Base-by-base conservation (phyloP, 2,888 invertebrate species). In the Sycophila texana region DNA sequence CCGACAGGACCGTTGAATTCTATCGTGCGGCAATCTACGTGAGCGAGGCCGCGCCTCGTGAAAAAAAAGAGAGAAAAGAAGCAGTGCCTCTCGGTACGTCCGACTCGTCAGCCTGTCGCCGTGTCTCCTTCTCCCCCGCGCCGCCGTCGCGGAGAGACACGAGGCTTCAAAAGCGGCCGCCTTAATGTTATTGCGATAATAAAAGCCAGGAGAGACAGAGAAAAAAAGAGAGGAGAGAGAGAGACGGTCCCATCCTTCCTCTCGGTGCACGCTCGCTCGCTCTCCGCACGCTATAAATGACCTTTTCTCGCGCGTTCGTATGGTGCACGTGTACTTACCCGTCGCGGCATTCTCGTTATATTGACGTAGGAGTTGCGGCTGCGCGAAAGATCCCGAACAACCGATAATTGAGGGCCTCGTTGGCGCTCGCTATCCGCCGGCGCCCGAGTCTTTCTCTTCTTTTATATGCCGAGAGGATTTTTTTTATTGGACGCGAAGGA, bases 111-210 rank as follows among this genome's bases (percentile, higher is more conserved):
- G 4, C 39, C 39, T 39, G 71, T 57, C 71, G 49, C 55, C 63
- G 65, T 39, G 74, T 74, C 74, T 66, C 75, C n/a, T 49, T 49
- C 57, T 74, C 76, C 49, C 74, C 66, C 76, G 77, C 58, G 71
- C 65, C 74, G 68, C 76, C 76, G 80, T 75, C 82, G 78, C 63
- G 68, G 70, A 57, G 60, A 66, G 61, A 20, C 82, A 81, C 71
- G 61, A 61, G 12, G 83, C 85, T 85, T 87, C 87, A 88, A 87
- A 88, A 85, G 86, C 86, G 74, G 84, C 87, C 88, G 88, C 87
- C 86, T 86, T 87, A 88, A 88, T 86, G 86, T 87, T 87, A 88
- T 87, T 88, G 86, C 88, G 88, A 87, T 88, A 88, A 88, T 88
- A 88, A 88, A 87, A 87, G 85, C 84, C 86, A 60, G 67, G 18